Conservation (phyloP, 1,140 invertebrate species). For the Parasteatoda tepidariorum region DNA sequence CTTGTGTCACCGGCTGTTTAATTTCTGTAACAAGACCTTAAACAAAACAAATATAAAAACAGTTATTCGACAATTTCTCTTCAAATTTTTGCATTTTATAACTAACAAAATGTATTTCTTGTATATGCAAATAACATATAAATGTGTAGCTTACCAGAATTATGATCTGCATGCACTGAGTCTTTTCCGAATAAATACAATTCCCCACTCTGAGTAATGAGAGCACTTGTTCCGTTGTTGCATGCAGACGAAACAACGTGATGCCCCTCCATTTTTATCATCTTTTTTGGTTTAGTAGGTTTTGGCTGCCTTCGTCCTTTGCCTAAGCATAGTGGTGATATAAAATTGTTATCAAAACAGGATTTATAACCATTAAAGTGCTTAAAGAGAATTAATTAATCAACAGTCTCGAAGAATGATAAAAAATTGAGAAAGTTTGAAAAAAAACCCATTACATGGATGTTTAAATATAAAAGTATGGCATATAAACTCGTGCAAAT, state of each 20-base stretch:
- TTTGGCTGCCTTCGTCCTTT: slow-evolving; percentile 88
- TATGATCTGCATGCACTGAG: slow-evolving; percentile 85
- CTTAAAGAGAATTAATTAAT: not conserved
- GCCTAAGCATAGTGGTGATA: slow-evolving; percentile 71
- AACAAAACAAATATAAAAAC: slow-evolving; percentile 28
- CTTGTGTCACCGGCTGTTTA: slow-evolving; percentile 81
- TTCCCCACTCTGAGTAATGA: slow-evolving; percentile 89
- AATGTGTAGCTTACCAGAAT: slow-evolving; percentile 72
- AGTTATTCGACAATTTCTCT: not conserved
- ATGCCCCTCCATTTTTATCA: slow-evolving; percentile 88
- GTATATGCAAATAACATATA: not conserved
- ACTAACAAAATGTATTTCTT: not conserved
- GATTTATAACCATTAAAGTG: no score
- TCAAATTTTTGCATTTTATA: no score
- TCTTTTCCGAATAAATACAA: slow-evolving; percentile 96
- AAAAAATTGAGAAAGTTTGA: no score
- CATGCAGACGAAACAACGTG: slow-evolving; percentile 85
- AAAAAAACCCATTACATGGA: no score
- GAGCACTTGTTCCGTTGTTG: slow-evolving; percentile 93
- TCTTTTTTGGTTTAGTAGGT: slow-evolving; percentile 91
- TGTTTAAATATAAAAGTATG: no score
- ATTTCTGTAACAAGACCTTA: slow-evolving; percentile 73
- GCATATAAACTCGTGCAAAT: no score
- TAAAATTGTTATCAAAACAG: no score
- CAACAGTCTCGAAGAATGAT: not conserved